Evolutionary conservation across 2,888 invertebrate species (phyloP), one percentile per base, ranked within the genome.

Genomic region (Erebia epiphron): DNA sequence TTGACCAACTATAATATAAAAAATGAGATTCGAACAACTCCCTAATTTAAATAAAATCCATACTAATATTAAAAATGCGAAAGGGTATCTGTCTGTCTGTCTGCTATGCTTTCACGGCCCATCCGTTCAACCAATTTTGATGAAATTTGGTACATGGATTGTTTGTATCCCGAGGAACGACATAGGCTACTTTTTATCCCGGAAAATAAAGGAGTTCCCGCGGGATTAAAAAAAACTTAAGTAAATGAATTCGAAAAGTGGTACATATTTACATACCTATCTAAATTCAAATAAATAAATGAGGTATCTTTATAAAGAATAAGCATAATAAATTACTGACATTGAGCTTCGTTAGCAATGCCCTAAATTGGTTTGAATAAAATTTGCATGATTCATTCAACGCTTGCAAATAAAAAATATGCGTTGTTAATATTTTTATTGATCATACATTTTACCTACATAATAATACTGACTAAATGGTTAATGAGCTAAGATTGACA

Each of bases 281-380:
- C 11, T 21, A n/a, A 2, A 10, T 3, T 26, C 4, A 26, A 60
- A 46, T 60, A 2, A 11, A 46, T 41, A 11, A 61, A 61, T 61
- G 61, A 61, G 61, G 61, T 61, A 11, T 13, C 14, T 26, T 35
- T 57, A 13, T 57, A 35, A 61, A 43, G 61, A 61, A 61, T 46
- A 43, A 41, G 60, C 41, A 60, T 41, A 43, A 60, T 41, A 16
- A 60, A 43, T 10, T 16, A 11, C 10, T 35, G 14, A 14, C 9
- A 58, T 26, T 26, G 58, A n/a, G n/a, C 58, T 60, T 60, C 43
- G 43, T 61, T 46, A 61, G 18, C 43, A 43, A 43, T 43, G 41
- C 16, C 43, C 60, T 43, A 43, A 60, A 60, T 60, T 60, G 60
- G 26, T 16, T 41, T 60, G 7, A 60, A 43, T 13, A 46, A 13